These are phyloP conservation scores for Cynopterus sphinx DNA, from an alignment of 2,797 vertebrate genomes.

Conservation along the genomic window DNA sequence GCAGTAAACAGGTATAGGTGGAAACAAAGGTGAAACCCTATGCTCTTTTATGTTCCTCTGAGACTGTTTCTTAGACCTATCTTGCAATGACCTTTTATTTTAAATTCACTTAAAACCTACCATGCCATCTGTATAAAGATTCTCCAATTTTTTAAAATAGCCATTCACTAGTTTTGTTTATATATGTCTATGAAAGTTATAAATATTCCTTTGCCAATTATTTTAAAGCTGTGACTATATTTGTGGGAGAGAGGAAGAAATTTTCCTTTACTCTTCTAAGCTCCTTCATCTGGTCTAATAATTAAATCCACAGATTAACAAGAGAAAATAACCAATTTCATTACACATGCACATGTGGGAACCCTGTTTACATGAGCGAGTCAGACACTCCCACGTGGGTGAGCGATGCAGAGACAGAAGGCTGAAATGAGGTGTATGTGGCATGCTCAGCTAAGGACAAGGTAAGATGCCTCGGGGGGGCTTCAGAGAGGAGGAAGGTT, in stretches of 20 bases:
- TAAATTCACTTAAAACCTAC: neutral
- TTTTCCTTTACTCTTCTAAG: neutral
- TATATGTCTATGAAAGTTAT: neutral
- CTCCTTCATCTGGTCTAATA: neutral
- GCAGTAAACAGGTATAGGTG: neutral
- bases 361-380: neutral
- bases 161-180: neutral
- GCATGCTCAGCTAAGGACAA: neutral
- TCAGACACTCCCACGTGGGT: neutral
- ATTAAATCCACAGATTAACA: neutral
- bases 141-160: neutral
- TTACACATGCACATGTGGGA: neutral
- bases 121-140: neutral
- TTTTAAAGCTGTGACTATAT: neutral
- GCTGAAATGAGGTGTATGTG: neutral
- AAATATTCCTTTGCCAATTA: neutral
- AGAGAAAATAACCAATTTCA: neutral
- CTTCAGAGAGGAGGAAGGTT: neutral
- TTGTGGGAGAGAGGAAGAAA: neutral
- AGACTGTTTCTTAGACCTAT: neutral
- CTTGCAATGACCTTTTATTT: conserved; percentile 5
- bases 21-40: neutral
- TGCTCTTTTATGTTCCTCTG: neutral
- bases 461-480: neutral
- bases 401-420: neutral